A percentile compares a stretch with the other conserved stretches of the same genome.
Conservation (phyloP, 2,888 invertebrate genomes). For the Eurytoma adleriae region DNA sequence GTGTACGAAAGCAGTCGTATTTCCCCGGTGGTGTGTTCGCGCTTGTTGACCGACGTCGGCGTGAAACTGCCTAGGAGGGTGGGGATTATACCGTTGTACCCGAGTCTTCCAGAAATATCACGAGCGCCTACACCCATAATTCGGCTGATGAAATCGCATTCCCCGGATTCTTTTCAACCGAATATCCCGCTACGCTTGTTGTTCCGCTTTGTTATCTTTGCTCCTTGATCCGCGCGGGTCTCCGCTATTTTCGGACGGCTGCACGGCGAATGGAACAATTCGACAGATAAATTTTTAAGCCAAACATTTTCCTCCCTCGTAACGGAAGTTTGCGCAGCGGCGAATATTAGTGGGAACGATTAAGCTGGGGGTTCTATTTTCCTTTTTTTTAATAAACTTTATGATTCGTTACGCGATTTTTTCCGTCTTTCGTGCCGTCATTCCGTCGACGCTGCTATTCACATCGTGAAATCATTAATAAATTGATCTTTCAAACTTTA, state of each 20-base stretch:
- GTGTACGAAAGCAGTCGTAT: constrained; percentile 43
- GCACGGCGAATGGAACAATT: neutral
- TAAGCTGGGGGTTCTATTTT: too few species aligned
- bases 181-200: constrained; percentile 3
- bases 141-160: constrained; percentile 26
- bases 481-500: too few species aligned
- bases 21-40: neutral
- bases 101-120: constrained; percentile 42
- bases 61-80: neutral
- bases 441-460: too few species aligned
- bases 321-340: constrained; percentile 5
- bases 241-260: constrained; percentile 19
- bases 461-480: too few species aligned
- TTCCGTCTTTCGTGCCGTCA: too few species aligned
- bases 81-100: constrained; percentile 11
- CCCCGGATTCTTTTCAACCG: constrained; percentile 1
- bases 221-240: constrained; percentile 11
- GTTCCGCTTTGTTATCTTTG: constrained; percentile 41
- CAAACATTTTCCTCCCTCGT: constrained; percentile 3
- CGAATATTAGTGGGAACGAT: too few species aligned
- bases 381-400: too few species aligned
- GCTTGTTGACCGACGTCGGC: constrained; percentile 42
- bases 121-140: constrained; percentile 13
- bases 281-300: constrained; percentile 30
- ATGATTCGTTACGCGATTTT: too few species aligned